Evolutionary conservation across 2,888 invertebrate genomes (phyloP).

Genomic region (Hyalella azteca): DNA sequence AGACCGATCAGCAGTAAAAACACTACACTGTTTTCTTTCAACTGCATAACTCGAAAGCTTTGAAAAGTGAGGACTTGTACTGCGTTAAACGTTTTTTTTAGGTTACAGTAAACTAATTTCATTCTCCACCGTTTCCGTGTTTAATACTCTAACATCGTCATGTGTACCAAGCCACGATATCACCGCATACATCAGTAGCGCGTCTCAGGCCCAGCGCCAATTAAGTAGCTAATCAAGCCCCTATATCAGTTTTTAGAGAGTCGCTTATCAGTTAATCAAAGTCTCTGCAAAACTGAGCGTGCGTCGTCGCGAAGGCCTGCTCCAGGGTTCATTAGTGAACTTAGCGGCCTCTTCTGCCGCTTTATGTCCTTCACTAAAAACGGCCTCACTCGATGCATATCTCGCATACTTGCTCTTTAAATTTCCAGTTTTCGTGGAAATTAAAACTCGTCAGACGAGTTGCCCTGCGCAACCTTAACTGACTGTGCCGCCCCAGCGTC

Average conservation of each 20-base stretch:
- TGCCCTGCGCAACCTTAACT: too few species aligned
- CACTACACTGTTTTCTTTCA: too few species aligned
- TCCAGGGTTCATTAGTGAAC: not conserved
- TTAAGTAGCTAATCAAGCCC: not conserved
- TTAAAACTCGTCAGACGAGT: slow-evolving; percentile 31
- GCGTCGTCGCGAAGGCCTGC: not conserved
- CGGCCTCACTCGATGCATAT: slow-evolving; percentile 14
- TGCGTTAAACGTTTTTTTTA: too few species aligned
- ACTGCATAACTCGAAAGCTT: too few species aligned
- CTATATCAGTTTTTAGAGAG: not conserved
- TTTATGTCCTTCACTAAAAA: slow-evolving; percentile 15
- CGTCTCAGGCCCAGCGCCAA: not conserved
- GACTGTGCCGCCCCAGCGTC: too few species aligned
- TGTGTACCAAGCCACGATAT: too few species aligned
- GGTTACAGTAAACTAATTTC: too few species aligned
- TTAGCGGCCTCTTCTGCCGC: not conserved
- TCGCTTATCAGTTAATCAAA: slow-evolving; percentile 7
- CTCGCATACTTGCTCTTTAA: slow-evolving; percentile 34
- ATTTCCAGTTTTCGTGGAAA: slow-evolving; percentile 21
- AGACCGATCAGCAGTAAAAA: too few species aligned
- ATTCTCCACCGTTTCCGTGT: too few species aligned
- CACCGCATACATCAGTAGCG: too few species aligned
- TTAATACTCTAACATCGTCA: too few species aligned
- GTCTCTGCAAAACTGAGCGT: not conserved
- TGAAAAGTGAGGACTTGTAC: too few species aligned